Conservation (phyloP, 2,797 vertebrate genomes). For the Sebastes matsubarae region DNA sequence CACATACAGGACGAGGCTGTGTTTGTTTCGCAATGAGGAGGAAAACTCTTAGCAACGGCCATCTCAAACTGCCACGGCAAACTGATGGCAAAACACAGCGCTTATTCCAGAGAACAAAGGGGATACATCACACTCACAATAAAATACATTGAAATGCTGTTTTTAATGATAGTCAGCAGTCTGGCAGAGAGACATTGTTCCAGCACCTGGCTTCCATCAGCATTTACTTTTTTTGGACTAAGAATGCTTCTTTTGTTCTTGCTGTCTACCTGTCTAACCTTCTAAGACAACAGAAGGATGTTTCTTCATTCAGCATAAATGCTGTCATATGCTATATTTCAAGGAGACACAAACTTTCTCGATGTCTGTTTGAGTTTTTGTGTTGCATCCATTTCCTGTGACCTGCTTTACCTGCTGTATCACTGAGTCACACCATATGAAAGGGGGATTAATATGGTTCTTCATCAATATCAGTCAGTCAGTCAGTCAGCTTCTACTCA, state of each 20-base stretch:
- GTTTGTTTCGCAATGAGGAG: conserved; percentile 1
- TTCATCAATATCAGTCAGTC: not conserved
- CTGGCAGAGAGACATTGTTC: conserved; percentile 22
- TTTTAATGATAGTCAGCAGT: conserved; percentile 54
- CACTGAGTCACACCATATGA: not conserved
- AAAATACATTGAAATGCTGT: conserved; percentile 28
- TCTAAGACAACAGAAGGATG: not conserved
- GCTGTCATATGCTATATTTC: not conserved
- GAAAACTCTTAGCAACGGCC: not conserved
- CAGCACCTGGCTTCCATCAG: conserved; percentile 40
- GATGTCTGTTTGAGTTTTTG: not conserved
- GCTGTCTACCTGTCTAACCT: conserved; percentile 38
- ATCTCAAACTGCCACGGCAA: not conserved
- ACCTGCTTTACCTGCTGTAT: not conserved
- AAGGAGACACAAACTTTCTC: conserved; percentile 12
- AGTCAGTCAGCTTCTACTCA: not conserved
- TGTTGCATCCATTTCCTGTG: not conserved
- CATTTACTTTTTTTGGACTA: conserved; percentile 17
- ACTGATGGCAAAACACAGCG: conserved; percentile 31
- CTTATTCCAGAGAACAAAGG: conserved; percentile 48
- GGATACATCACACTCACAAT: not conserved
- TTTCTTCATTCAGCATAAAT: not conserved
- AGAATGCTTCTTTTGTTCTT: conserved; percentile 38
- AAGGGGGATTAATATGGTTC: not conserved
- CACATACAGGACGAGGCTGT: not conserved